phyloP scores from a whole-genome alignment of 2,797 vertebrate genomes.

The Setipinna tenuifilis region DNA sequence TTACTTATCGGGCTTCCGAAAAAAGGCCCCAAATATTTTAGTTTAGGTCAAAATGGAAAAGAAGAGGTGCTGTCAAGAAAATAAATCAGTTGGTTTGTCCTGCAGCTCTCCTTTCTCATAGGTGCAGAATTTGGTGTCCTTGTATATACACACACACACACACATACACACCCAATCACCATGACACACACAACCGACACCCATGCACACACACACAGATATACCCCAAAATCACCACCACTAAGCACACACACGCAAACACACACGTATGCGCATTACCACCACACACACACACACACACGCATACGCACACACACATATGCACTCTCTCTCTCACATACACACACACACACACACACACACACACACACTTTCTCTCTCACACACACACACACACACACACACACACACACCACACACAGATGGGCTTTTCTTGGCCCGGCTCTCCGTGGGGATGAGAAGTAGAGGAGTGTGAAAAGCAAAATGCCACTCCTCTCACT shows the following conservation, averaged over 20 bases:
- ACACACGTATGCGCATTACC: too few species aligned
- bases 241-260: too few species aligned
- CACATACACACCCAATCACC: too few species aligned
- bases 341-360: slow-evolving; percentile 5
- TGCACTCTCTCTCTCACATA: neutral
- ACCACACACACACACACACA: too few species aligned
- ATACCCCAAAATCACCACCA: too few species aligned
- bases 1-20: neutral
- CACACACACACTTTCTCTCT: slow-evolving; percentile 21
- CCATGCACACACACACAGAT: too few species aligned
- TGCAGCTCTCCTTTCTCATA: neutral
- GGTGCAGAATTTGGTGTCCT: neutral
- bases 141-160: neutral
- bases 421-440: neutral
- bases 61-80: neutral
- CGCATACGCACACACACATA: neutral
- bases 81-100: neutral
- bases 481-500: neutral
- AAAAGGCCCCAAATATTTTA: neutral
- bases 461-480: neutral
- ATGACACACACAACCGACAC: too few species aligned
- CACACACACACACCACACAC: slow-evolving; percentile 23
- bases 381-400: slow-evolving; percentile 13
- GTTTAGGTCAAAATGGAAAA: neutral
- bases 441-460: neutral